phyloP scores from a whole-genome alignment of 1,140 invertebrate species.

The Drosophila chauvacae region DNA sequence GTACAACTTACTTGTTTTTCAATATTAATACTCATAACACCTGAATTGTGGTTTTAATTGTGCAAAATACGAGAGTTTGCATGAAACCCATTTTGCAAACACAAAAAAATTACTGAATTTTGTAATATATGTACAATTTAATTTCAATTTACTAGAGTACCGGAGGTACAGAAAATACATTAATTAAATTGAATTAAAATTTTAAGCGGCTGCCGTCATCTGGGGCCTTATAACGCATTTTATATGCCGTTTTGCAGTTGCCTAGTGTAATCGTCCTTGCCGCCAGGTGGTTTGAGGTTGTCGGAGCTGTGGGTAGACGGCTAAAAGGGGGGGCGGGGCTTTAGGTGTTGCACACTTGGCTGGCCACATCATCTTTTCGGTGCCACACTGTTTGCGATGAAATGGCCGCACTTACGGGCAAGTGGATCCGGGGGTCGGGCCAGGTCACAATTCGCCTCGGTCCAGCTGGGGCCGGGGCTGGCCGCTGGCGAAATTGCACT shows the following conservation, averaged over 20 bases:
- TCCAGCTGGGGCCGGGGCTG: conserved; percentile 8
- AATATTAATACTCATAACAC: too few species aligned
- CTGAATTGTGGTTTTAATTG: too few species aligned
- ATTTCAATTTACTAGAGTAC: not conserved
- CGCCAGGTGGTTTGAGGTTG: conserved; percentile 7
- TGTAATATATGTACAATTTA: not conserved
- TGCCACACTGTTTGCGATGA: conserved; percentile 41
- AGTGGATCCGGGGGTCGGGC: conserved; percentile 14
- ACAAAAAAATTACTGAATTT: too few species aligned
- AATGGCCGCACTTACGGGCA: conserved; percentile 51
- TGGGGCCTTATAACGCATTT: not conserved
- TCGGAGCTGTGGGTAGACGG: not conserved
- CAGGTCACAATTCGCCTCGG: conserved; percentile 24
- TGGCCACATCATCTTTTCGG: conserved; percentile 60
- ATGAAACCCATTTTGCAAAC: too few species aligned
- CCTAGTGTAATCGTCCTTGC: conserved; percentile 25
- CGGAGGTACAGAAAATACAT: not conserved
- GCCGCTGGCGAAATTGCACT: conserved; percentile 48
- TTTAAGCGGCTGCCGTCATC: not conserved
- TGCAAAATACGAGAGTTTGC: too few species aligned
- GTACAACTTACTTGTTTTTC: too few species aligned
- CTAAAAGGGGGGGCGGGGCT: not conserved
- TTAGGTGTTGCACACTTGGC: conserved; percentile 48
- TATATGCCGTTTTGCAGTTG: not conserved
- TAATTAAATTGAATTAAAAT: not conserved